Evolutionary conservation across 2,888 invertebrate species (phyloP).

Genomic region (Oegoconia quadripuncta): DNA sequence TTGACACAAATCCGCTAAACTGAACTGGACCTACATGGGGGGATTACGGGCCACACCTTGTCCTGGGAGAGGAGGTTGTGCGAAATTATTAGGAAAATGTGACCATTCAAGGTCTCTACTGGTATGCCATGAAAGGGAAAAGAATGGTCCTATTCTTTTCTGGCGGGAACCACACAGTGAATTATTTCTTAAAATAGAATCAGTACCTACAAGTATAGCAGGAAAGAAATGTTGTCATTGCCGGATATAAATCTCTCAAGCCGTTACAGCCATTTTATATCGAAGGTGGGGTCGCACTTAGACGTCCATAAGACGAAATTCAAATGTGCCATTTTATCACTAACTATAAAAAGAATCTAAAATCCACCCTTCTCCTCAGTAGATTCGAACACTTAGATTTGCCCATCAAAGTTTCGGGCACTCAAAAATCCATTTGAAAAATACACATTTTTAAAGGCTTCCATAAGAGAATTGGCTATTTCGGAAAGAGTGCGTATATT

Average conservation of each 20-base stretch:
- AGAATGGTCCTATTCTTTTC: too few species aligned
- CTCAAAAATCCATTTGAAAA: conserved; percentile 79
- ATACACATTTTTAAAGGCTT: conserved; percentile 51
- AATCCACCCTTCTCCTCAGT: conserved; percentile 56
- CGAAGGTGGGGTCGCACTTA: conserved; percentile 27
- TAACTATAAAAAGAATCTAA: conserved; percentile 66
- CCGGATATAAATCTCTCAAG: conserved; percentile 8
- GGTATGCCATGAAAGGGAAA: too few species aligned
- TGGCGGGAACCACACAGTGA: too few species aligned
- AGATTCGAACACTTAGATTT: conserved; percentile 72
- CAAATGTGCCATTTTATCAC: conserved; percentile 65
- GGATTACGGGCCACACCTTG: too few species aligned
- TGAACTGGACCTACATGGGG: too few species aligned
- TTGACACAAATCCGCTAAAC: too few species aligned
- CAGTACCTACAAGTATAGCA: too few species aligned
- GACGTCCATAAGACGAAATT: conserved; percentile 42
- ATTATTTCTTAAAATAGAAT: too few species aligned
- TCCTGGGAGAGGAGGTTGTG: too few species aligned
- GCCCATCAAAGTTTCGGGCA: conserved; percentile 71
- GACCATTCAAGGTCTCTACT: too few species aligned
- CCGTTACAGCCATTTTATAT: conserved; percentile 21
- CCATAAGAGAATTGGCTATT: conserved; percentile 49
- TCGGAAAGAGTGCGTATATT: conserved; percentile 49
- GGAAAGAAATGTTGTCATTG: too few species aligned
- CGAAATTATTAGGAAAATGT: too few species aligned